Percentiles rank a stretch among this genome's conserved stretches.
These are phyloP conservation scores for Tortrix viridana DNA, from an alignment of 2,888 invertebrate species.

Conservation along the genomic window DNA sequence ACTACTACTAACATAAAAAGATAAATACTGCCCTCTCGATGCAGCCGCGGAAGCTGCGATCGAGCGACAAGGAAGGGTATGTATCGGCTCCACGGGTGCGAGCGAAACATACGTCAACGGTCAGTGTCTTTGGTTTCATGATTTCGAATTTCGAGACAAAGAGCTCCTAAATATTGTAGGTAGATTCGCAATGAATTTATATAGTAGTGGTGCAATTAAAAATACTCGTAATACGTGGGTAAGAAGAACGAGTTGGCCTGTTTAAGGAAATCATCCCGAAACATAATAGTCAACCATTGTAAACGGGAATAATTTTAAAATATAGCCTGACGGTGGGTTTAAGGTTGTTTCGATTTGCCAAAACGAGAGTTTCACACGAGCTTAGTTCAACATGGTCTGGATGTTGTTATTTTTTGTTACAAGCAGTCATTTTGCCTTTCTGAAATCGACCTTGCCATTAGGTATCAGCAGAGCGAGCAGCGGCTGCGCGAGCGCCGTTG, in stretches of 20 bases:
- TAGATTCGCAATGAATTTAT: constrained; percentile 12
- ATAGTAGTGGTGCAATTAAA: background rate
- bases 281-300: no score
- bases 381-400: background rate
- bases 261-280: no score
- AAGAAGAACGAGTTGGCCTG: background rate
- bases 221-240: background rate
- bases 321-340: no score
- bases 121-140: constrained; percentile 52
- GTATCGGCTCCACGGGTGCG: constrained; percentile 45
- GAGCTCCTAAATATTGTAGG: constrained; percentile 29
- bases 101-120: constrained; percentile 55
- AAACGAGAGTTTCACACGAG: background rate
- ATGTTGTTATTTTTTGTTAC: background rate
- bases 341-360: no score
- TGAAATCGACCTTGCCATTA: constrained; percentile 47
- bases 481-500: constrained; percentile 55
- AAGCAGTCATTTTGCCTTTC: constrained; percentile 22
- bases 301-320: no score
- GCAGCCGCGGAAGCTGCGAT: constrained; percentile 57
- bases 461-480: constrained; percentile 41
- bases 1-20: constrained; percentile 26
- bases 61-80: constrained; percentile 57
- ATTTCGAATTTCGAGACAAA: constrained; percentile 48
- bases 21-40: constrained; percentile 32